Evolutionary conservation across 2,888 invertebrate species (phyloP).

Genomic region (Cheilosia impressa): DNA sequence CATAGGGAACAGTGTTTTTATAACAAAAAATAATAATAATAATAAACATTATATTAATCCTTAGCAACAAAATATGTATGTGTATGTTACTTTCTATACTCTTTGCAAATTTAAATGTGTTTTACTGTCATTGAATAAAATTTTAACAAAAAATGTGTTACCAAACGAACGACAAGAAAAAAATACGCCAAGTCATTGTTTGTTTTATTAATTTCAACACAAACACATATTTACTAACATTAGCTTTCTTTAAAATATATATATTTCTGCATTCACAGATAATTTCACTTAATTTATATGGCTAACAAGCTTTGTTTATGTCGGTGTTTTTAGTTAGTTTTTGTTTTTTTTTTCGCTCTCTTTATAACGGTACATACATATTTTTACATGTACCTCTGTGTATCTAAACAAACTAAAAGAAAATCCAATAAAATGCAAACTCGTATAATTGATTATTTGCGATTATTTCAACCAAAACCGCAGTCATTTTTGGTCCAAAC

Average conservation of each 20-base stretch:
- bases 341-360: not conserved
- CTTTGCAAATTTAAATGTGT: conserved; percentile 46
- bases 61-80: conserved; percentile 27
- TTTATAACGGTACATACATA: not conserved
- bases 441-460: conserved; percentile 21
- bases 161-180: conserved; percentile 10
- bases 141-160: conserved; percentile 37
- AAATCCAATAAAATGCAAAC: conserved; percentile 47
- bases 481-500: conserved; percentile 76
- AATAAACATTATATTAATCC: not conserved
- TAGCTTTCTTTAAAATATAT: conserved; percentile 26
- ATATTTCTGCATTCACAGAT: conserved; percentile 48
- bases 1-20: conserved; percentile 49
- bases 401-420: conserved; percentile 14
- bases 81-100: conserved; percentile 56
- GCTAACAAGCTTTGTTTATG: conserved; percentile 57
- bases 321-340: conserved; percentile 56
- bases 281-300: conserved; percentile 18
- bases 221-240: conserved; percentile 46
- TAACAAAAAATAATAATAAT: not conserved
- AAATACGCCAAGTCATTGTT: conserved; percentile 10
- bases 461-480: conserved; percentile 26
- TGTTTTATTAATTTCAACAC: conserved; percentile 35
- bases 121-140: conserved; percentile 54
- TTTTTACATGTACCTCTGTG: not conserved